These are phyloP conservation scores for Petrocephalus sullivani DNA, from an alignment of 2,797 vertebrate genomes.

Conservation along the genomic window DNA sequence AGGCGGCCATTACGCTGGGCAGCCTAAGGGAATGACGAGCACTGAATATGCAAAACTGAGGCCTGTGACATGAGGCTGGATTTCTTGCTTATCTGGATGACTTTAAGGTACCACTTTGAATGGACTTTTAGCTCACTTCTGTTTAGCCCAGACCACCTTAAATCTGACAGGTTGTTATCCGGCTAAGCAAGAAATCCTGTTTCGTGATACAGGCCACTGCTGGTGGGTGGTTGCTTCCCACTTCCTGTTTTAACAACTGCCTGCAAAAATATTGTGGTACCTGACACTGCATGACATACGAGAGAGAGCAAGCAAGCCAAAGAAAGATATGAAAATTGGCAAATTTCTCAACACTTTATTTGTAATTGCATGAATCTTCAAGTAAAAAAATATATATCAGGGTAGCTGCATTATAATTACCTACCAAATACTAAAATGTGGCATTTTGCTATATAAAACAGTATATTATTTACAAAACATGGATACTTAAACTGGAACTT, in stretches of 20 bases:
- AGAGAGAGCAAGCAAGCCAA: background rate
- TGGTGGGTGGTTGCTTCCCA: background rate
- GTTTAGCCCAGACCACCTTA: background rate
- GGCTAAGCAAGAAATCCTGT: background rate
- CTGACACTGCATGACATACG: background rate
- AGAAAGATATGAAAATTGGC: background rate
- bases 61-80: background rate
- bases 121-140: background rate
- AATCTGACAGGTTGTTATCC: background rate
- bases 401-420: background rate
- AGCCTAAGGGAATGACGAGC: background rate
- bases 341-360: background rate
- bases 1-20: background rate
- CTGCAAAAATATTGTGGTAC: background rate
- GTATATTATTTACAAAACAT: conserved; percentile 32
- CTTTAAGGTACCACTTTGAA: background rate
- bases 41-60: background rate
- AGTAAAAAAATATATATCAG: background rate
- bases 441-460: background rate
- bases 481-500: conserved; percentile 20
- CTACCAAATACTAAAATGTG: background rate
- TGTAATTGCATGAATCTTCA: background rate
- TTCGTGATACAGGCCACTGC: background rate
- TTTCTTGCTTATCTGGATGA: background rate
- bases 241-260: background rate